These are phyloP conservation scores for Crioceris asparagi DNA, from an alignment of 2,888 invertebrate species.

Conservation along the genomic window DNA sequence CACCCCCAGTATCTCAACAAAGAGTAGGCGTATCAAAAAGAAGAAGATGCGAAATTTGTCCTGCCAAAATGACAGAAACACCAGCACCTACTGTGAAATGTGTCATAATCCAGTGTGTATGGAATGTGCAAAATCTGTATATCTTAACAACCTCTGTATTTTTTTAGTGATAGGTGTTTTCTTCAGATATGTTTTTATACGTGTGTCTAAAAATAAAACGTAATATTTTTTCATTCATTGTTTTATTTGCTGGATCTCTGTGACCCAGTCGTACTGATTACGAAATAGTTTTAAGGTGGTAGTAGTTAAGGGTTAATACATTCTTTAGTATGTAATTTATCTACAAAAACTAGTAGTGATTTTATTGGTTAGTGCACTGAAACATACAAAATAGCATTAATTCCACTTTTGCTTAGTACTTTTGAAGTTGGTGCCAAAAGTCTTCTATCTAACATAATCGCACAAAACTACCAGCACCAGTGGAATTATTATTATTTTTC, in stretches of 20 bases:
- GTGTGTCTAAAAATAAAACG: neutral
- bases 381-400: too few relatives aligned
- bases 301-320: constrained; percentile 6
- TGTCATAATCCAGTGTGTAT: constrained; percentile 6
- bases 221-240: neutral
- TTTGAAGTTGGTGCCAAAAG: too few relatives aligned
- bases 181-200: neutral
- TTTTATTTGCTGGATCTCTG: constrained; percentile 5
- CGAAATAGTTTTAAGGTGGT: constrained; percentile 5
- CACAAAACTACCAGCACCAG: too few relatives aligned
- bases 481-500: too few relatives aligned
- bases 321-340: too few relatives aligned
- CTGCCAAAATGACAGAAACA: constrained; percentile 7
- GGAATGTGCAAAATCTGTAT: too few relatives aligned
- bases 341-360: too few relatives aligned
- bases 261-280: constrained; percentile 5
- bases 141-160: neutral
- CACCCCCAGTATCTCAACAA: constrained; percentile 3
- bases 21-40: constrained; percentile 6
- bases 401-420: too few relatives aligned
- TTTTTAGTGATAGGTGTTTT: neutral
- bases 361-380: too few relatives aligned
- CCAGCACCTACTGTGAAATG: constrained; percentile 3
- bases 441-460: too few relatives aligned
- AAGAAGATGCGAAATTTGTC: constrained; percentile 7